Evolutionary conservation across 2,113 vertebrate species (phyloP), one percentile per base, ranked within the genome.

Genomic region (Ictalurus furcatus): DNA sequence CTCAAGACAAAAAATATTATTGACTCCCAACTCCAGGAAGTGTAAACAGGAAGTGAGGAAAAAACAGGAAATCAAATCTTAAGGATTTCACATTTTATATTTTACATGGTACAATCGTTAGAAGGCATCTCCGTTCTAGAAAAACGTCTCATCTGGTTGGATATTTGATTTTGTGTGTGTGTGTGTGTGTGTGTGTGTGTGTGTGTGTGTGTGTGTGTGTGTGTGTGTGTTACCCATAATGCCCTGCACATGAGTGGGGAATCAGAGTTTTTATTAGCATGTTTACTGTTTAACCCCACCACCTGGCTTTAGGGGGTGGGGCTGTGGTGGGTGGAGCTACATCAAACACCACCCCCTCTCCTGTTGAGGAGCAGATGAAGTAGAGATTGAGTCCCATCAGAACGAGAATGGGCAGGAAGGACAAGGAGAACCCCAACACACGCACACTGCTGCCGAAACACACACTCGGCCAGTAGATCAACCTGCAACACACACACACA

Each of bases 341-440:
- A 0, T 96, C 93, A 0, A 99, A 96, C 84, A 99, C 90, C 0
- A 90, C 59, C 44, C 91, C 95, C 4, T 95, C 91, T 0, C 96
- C 96, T 28, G 95, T 92, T 28, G 97, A 92, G 0, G 96, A 6
- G 13, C 97, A 96, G 92, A 98, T 94, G 85, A 94, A 96, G 92
- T 97, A 98, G 4, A 99, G 93, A 92, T 99, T 99, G 95, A 93
- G 94, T 34, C 96, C 90, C 44, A 98, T 93, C 96, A 99, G 97
- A 87, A 94, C 93, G 88, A 98, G 90, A 0, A 97, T 92, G 0
- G 98, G 98, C 90, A 98, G 91, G 93, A 98, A 98, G 5, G 97
- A 98, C 91, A 99, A 91, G 86, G 96, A 95, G 4, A 97, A 98
- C n/a, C 98, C 97, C 0, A 99, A 93, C 12, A 93, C 95, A 0